Base-by-base conservation (phyloP, 2,888 invertebrate species). In the Eupelmus urozonus region DNA sequence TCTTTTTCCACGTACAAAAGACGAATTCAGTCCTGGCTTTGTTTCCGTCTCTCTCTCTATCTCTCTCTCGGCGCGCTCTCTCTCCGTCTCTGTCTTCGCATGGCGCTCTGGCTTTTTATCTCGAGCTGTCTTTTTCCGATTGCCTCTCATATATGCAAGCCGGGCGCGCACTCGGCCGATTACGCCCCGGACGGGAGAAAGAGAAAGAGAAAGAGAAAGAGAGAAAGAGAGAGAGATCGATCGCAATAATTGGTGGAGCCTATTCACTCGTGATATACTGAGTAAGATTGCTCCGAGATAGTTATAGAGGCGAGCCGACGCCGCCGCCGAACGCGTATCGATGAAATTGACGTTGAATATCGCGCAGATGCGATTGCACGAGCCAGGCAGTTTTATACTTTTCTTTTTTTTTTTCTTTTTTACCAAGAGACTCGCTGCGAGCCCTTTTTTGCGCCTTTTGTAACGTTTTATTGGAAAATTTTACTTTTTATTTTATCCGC, bases 321-420 rank as follows among this genome's bases (percentile, higher is more conserved):
- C 20, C 4, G 29, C 27, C 23, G n/a, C 51, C 42, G 59, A 27
- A 49, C 57, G 42, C 42, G 66, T 67, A 72, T 76, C 80, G 74
- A 80, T 77, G 77, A 80, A 80, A 80, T 80, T 77, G 76, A 80
- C 77, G 77, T 80, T 77, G 80, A 80, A 80, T 77, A 77, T 74
- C 74, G 59, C 23, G 23, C 27, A 75, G 34, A 69, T 69, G 63
- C 69, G 55, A 75, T 76, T 72, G 67, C 60, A 27, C 60, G 18
- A 55, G 34, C 11, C n/a, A 34, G 49, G 25, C 40, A 51, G 27
- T 57, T 63, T 70, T 29, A 9, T 7, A 18, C 25, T 76, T 63
- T 70, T 51, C 3, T 18, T 23, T 57, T 67, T 27, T 16, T 5
- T 29, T 74, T 27, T 53, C 27, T 59, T 59, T 65, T 65, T 51